Evolutionary conservation across 2,888 invertebrate species (phyloP).

Genomic region (Rapana venosa): DNA sequence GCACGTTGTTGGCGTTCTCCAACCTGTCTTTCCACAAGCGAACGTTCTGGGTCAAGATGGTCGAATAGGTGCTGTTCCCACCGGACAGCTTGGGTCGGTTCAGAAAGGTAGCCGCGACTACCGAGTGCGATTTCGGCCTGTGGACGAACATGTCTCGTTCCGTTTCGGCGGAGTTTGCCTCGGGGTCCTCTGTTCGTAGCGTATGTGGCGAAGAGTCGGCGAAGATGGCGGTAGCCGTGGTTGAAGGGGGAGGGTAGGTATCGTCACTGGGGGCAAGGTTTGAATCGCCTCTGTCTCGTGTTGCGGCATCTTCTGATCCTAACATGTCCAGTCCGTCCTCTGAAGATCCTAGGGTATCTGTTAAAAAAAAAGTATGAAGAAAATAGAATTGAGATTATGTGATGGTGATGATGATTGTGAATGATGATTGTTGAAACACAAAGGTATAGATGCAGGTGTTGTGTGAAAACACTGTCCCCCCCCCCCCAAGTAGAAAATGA

Average conservation of each 20-base stretch:
- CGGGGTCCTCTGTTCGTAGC: neutral
- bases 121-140: constrained; percentile 37
- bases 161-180: neutral
- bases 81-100: constrained; percentile 8
- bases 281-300: neutral
- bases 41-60: constrained; percentile 47
- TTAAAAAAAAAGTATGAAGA: neutral
- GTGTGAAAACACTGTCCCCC: too few species aligned
- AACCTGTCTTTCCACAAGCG: constrained; percentile 44
- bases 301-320: neutral
- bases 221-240: neutral
- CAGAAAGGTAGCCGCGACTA: constrained; percentile 25
- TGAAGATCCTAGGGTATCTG: constrained; percentile 33
- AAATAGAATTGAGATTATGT: too few species aligned
- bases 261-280: neutral
- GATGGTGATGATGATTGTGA: too few species aligned
- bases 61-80: constrained; percentile 40
- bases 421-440: too few species aligned
- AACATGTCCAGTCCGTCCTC: constrained; percentile 14
- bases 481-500: too few species aligned
- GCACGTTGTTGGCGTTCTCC: constrained; percentile 22
- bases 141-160: neutral
- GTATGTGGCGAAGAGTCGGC: neutral
- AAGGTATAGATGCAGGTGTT: too few species aligned
- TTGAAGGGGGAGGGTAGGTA: neutral